Evolutionary conservation across 2,888 invertebrate genomes (phyloP).

Genomic region (Melipona bicolor): DNA sequence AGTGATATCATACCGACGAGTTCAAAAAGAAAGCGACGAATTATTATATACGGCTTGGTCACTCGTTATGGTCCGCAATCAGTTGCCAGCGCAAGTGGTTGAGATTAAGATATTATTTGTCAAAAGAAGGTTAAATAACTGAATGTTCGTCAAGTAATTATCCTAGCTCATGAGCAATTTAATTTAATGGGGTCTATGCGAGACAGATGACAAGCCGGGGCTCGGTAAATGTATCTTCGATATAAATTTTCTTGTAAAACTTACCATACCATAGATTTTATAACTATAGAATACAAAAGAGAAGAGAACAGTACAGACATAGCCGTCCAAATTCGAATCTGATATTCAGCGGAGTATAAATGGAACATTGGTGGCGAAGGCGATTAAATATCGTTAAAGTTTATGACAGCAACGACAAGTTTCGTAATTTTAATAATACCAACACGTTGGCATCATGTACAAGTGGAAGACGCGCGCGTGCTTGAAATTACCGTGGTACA

Average conservation of each 20-base stretch:
- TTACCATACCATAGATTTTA: background rate
- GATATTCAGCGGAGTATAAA: background rate
- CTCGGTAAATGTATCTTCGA: background rate
- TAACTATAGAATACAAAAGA: too few species aligned
- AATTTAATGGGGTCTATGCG: background rate
- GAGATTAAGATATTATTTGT: too few species aligned
- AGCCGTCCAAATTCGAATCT: background rate
- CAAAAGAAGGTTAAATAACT: background rate
- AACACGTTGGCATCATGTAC: background rate
- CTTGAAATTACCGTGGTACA: conserved; percentile 37
- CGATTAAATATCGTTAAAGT: background rate
- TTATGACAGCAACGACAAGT: conserved; percentile 5
- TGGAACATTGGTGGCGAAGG: background rate
- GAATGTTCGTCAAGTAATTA: background rate
- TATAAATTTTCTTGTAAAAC: too few species aligned
- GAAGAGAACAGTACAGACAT: background rate
- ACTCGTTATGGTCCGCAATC: too few species aligned
- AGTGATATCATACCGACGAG: too few species aligned
- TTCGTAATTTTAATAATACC: conserved; percentile 14
- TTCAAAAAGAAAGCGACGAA: too few species aligned
- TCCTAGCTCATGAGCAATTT: background rate
- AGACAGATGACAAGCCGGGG: background rate
- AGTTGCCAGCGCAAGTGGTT: too few species aligned
- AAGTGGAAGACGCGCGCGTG: background rate
- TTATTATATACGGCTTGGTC: too few species aligned